Evolutionary conservation across 2,888 invertebrate species (phyloP), one percentile per base, ranked within the genome.

Genomic region (Mythimna loreyi): DNA sequence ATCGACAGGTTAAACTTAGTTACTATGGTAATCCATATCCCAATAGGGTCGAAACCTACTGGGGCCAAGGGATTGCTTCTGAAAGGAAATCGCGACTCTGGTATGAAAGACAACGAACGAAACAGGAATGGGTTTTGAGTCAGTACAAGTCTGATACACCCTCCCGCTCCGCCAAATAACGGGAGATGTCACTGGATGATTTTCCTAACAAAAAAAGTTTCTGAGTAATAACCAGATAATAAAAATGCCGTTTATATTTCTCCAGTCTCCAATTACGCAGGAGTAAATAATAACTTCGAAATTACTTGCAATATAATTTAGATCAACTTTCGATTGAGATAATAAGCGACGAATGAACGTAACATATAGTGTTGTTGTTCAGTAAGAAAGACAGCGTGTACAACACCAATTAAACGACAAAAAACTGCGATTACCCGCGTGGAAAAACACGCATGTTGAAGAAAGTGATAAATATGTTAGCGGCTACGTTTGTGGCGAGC

Each of bases 381-480:
- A 53, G 69, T 68, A 68, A 58, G 30, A 59, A 71, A 75, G 49
- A 65, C 58, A 67, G 55, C 75, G 56, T 71, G 70, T 70, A 55
- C 60, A 70, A 70, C 47, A 67, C 45, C 67, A 81, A 81, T 82
- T 73, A 78, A 70, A 71, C 52, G 53, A 73, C 72, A 75, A 77
- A 81, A 72, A 83, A 72, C 52, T 40, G 65, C 40, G 47, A 70
- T 56, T 70, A 66, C 47, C 60, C 71, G 80, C 75, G 78, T 74
- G 78, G 76, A 75, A 78, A 79, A 80, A 78, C 76, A 82, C 79
- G 85, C 80, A 81, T 81, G 82, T 82, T 82, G 57, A 85, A 83
- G 85, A 88, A 88, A 87, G 87, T 87, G 85, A 88, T 84, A 82
- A 83, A 86, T 86, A 81, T 79, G 49, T 80, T 79, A 76, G 78